Evolutionary conservation across 1,140 invertebrate species (phyloP).

Genomic region (Drosophila ficusphila): DNA sequence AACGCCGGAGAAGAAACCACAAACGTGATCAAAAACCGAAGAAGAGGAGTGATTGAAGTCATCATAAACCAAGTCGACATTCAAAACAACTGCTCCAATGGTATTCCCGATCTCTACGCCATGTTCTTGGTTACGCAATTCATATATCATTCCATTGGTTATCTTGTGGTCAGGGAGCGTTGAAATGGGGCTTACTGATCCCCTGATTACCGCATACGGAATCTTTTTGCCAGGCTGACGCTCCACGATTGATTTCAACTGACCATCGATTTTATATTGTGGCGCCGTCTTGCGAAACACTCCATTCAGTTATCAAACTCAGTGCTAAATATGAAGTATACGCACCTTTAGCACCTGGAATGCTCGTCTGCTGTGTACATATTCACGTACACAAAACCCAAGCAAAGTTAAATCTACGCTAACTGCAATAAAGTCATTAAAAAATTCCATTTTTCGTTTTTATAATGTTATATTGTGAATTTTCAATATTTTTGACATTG

Average conservation of each 20-base stretch:
- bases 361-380: slow-evolving; percentile 89
- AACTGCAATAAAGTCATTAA: slow-evolving; percentile 87
- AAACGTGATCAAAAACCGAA: slow-evolving; percentile 90
- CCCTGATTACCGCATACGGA: slow-evolving; percentile 89
- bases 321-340: not conserved
- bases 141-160: slow-evolving; percentile 90
- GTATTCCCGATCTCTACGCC: slow-evolving; percentile 90
- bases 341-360: slow-evolving; percentile 88
- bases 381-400: slow-evolving; percentile 88
- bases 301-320: slow-evolving; percentile 7
- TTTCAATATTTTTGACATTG: no score
- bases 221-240: slow-evolving; percentile 87
- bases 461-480: not conserved
- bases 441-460: slow-evolving; percentile 68
- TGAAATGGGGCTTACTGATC: slow-evolving; percentile 90
- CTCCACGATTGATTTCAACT: slow-evolving; percentile 86
- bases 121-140: slow-evolving; percentile 86
- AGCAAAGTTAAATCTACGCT: slow-evolving; percentile 90
- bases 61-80: slow-evolving; percentile 91
- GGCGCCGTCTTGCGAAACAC: slow-evolving; percentile 86
- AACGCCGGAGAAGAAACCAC: slow-evolving; percentile 91
- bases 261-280: slow-evolving; percentile 87
- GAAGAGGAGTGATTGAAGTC: slow-evolving; percentile 89
- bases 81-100: slow-evolving; percentile 89
- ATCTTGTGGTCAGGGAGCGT: slow-evolving; percentile 89